These are phyloP conservation scores for Epistrophe grossulariae DNA, from an alignment of 2,888 invertebrate genomes.

Conservation along the genomic window DNA sequence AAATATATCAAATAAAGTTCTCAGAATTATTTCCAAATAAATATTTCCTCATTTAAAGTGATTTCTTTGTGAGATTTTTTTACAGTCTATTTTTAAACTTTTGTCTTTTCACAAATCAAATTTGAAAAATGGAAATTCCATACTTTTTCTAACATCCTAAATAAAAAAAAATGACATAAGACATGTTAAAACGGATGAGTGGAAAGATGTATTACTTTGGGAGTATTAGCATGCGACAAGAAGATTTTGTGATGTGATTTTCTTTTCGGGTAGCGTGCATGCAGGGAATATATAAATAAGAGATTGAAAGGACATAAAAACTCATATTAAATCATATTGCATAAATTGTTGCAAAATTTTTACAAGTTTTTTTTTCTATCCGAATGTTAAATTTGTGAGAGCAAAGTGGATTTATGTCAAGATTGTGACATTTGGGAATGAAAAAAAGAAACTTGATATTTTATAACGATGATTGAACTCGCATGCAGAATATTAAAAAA, in stretches of 20 bases:
- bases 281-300: conserved; percentile 14
- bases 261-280: conserved; percentile 9
- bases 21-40: not conserved
- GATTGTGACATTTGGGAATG: not conserved
- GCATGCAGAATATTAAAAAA: not conserved
- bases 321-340: not conserved
- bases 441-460: not conserved
- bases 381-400: not conserved
- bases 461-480: not conserved
- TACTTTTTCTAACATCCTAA: not conserved
- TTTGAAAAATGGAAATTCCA: not conserved
- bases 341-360: not conserved
- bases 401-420: conserved; percentile 3
- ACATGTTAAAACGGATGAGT: not conserved
- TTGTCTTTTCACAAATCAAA: not conserved
- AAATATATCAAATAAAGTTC: not conserved
- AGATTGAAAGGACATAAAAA: not conserved
- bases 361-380: not conserved
- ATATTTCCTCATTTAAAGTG: conserved; percentile 5
- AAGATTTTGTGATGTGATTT: conserved; percentile 29
- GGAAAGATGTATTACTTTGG: conserved; percentile 5
- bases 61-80: not conserved
- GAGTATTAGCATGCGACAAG: conserved; percentile 35
- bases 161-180: not conserved
- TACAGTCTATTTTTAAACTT: not conserved